Evolutionary conservation across 2,888 invertebrate species (phyloP).

Genomic region (Clivina fossor): DNA sequence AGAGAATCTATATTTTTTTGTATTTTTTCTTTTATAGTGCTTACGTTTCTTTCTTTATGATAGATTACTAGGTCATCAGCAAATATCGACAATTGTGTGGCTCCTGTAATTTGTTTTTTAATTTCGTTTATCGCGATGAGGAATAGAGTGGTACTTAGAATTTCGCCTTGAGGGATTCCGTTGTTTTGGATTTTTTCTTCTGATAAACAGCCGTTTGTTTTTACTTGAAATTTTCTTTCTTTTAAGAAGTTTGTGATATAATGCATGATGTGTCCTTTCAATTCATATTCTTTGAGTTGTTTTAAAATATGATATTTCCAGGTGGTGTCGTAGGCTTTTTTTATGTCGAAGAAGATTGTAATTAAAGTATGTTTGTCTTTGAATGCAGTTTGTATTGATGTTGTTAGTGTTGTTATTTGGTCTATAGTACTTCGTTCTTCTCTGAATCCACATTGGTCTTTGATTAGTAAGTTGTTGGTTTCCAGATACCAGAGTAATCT

Average conservation of each 20-base stretch:
- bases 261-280: conserved; percentile 6
- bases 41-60: background rate
- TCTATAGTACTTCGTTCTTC: conserved; percentile 2
- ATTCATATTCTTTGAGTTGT: background rate
- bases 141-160: conserved; percentile 5
- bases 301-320: conserved; percentile 14
- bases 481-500: conserved; percentile 6
- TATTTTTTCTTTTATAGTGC: too few species aligned
- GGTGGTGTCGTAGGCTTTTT: background rate
- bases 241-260: conserved; percentile 6
- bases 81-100: background rate
- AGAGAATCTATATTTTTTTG: too few species aligned
- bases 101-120: background rate
- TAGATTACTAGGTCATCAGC: conserved; percentile 12
- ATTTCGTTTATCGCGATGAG: conserved; percentile 11
- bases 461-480: conserved; percentile 6
- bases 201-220: conserved; percentile 3
- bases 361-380: conserved; percentile 10
- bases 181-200: conserved; percentile 4
- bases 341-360: conserved; percentile 12
- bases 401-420: background rate
- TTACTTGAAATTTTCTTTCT: conserved; percentile 8
- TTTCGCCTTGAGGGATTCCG: conserved; percentile 12
- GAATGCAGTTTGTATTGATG: conserved; percentile 8
- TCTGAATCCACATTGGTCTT: conserved; percentile 12